phyloP scores from a whole-genome alignment of 2,113 vertebrate genomes.

The Mellivora capensis region DNA sequence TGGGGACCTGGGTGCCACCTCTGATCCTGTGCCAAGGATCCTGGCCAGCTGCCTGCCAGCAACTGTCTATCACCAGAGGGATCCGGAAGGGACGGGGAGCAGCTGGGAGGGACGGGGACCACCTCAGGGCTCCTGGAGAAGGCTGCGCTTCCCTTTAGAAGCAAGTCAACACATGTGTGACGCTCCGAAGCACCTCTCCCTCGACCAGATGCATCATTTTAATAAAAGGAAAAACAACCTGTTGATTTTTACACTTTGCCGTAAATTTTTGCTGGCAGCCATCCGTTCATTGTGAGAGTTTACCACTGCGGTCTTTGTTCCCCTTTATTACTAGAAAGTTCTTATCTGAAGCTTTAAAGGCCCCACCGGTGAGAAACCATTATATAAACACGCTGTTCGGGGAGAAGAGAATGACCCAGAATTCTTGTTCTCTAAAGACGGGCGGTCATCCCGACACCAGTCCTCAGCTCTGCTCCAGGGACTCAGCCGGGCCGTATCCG shows the following conservation, averaged over 20 bases:
- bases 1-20: background rate
- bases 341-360: background rate
- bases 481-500: background rate
- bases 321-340: background rate
- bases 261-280: background rate
- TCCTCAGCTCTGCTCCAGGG: background rate
- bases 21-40: background rate
- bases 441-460: background rate
- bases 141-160: rapidly evolving
- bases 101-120: background rate
- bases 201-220: too few species aligned
- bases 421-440: background rate
- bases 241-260: background rate
- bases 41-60: background rate
- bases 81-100: background rate
- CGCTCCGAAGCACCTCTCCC: background rate
- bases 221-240: background rate
- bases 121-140: background rate
- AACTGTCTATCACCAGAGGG: background rate
- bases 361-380: background rate
- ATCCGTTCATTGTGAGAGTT: background rate
- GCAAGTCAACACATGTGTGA: background rate
- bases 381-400: background rate
- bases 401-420: background rate
- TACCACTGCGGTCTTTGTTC: background rate